Evolutionary conservation across 2,113 vertebrate species (phyloP).

Genomic region (Odontesthes bonariensis): DNA sequence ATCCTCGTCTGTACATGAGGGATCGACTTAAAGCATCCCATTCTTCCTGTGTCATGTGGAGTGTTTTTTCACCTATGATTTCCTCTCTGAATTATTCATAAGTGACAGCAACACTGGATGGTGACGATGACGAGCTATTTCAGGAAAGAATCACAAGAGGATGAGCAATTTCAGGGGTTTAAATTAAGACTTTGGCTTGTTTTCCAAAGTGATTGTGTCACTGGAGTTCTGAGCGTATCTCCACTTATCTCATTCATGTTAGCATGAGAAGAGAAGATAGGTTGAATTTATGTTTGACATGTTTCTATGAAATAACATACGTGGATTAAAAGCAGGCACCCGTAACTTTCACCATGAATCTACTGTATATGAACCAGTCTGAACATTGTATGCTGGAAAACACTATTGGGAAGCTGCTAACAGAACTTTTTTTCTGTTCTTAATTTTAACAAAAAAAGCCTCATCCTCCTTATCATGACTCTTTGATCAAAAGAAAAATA

Average conservation of each 20-base stretch:
- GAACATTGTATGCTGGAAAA: no score
- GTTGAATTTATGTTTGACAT: neutral
- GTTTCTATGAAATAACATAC: neutral
- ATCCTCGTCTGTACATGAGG: conserved; percentile 22
- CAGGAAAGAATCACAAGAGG: conserved; percentile 8
- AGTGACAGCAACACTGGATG: conserved; percentile 42
- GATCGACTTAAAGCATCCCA: neutral
- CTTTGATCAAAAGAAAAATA: neutral
- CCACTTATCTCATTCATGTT: neutral
- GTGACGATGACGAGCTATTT: conserved; percentile 62
- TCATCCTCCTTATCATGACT: neutral
- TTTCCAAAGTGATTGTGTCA: neutral
- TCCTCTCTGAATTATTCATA: conserved; percentile 66
- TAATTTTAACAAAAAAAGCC: neutral
- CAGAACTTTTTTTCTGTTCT: no score
- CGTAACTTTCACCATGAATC: no score
- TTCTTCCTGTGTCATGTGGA: neutral
- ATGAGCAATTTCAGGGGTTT: neutral
- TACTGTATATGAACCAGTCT: no score
- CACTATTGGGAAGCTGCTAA: no score
- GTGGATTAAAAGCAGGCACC: no score
- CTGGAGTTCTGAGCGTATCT: neutral
- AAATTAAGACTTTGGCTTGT: neutral
- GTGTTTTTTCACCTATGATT: conserved; percentile 59
- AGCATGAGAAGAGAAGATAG: neutral